Conservation (phyloP, 2,888 invertebrate species). For the Prenolepis imparis region DNA sequence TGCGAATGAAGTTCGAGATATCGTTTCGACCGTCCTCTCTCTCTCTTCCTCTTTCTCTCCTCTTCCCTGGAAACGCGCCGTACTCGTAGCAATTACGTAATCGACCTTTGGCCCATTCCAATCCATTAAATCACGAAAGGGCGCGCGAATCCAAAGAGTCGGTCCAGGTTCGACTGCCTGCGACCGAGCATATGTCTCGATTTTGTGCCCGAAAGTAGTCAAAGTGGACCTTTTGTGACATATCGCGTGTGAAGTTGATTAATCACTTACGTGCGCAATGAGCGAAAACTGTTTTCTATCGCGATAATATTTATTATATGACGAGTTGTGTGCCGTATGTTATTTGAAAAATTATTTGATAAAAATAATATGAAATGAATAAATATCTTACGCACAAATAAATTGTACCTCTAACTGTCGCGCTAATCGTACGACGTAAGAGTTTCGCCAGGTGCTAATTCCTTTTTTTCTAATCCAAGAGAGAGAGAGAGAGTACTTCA, state of each 20-base stretch:
- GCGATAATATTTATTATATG: background rate
- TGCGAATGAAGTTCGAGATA: slow-evolving; percentile 74
- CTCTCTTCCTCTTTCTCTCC: slow-evolving; percentile 17
- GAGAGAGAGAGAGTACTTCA: background rate
- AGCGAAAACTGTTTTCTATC: background rate
- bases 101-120: slow-evolving; percentile 76
- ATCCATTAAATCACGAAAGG: slow-evolving; percentile 74
- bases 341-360: background rate
- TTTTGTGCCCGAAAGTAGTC: slow-evolving; percentile 62
- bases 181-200: slow-evolving; percentile 70
- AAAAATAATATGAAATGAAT: background rate
- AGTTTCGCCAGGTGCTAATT: background rate
- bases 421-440: background rate
- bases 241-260: slow-evolving; percentile 64
- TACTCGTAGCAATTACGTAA: slow-evolving; percentile 76
- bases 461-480: slow-evolving; percentile 18
- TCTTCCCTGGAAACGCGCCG: slow-evolving; percentile 51
- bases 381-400: background rate
- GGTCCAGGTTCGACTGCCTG: slow-evolving; percentile 52
- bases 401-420: background rate
- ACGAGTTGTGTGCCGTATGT: too few species aligned
- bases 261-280: slow-evolving; percentile 55
- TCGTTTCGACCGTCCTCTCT: slow-evolving; percentile 57
- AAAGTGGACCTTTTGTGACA: slow-evolving; percentile 54
- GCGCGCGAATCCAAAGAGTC: slow-evolving; percentile 63